Base-by-base conservation (phyloP, 1,140 invertebrate genomes). In the Teleogryllus occipitalis region DNA sequence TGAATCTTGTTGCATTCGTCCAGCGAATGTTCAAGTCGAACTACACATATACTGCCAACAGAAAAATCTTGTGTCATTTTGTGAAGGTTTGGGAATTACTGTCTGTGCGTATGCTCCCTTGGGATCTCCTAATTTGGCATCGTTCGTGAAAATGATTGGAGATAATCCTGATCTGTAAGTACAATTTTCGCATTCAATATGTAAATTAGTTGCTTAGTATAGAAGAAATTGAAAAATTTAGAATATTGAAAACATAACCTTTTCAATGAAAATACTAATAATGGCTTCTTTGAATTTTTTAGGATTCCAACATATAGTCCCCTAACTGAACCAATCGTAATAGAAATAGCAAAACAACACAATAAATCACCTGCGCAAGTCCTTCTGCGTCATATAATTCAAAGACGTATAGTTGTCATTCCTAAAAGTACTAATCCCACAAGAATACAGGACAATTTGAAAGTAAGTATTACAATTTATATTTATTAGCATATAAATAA, bases 11-110 rank as follows among this genome's bases (percentile, higher is more conserved):
- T 47, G 80, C 48, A 82, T 84, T 14, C 79, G 76, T 12, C 83
- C 82, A 7, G 81, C 83, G 21, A 82, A 81, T 39, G 47, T 83
- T 8, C 87, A 90, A 83, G 84, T 89, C 7, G 90, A 92, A 85
- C 86, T 90, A 12, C 90, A 93, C 82, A 84, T 88, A 7, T 91
- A 91, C 83, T 88, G 90, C 46, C 90, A 91, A 82, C 92, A 93
- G 83, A 85, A 85, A 0, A 83, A 88, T 82, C 82, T 93, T 81
- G 85, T 88, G 18, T 85, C 87, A 74, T 91, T 88, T 82, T 93
- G 91, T 82, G 85, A 86, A 80, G 79, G 83, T 7, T 86, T 89
- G 48, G 84, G 85, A 3, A 91, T 93, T 74, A 83, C 85, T 14
- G 80, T 93, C 10, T 90, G 88, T 46, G 91, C 91, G 0, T 93